These are phyloP conservation scores for Formicarius rufipectus DNA, from an alignment of 2,113 vertebrate species.

Conservation along the genomic window DNA sequence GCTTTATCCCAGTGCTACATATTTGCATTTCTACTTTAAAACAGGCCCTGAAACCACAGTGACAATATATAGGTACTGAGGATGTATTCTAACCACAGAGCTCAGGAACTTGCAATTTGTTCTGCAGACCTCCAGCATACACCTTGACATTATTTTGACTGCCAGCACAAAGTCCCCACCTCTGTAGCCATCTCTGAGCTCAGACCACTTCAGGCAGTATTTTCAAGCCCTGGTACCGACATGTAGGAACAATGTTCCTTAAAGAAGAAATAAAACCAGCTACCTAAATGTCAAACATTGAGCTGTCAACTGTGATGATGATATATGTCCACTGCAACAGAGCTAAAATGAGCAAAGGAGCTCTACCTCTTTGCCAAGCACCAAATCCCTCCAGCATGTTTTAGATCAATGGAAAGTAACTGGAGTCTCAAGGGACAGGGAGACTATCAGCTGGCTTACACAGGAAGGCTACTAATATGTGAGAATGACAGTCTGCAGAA, in stretches of 20 bases:
- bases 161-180: neutral
- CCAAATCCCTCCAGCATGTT: neutral
- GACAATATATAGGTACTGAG: neutral
- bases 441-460: neutral
- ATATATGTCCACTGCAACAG: neutral
- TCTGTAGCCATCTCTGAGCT: neutral
- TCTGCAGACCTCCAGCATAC: neutral
- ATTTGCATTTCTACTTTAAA: neutral
- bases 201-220: neutral
- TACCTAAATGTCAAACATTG: neutral
- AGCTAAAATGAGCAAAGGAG: neutral
- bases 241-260: neutral
- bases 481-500: neutral
- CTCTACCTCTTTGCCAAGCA: neutral
- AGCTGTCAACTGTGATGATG: neutral
- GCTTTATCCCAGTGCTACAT: neutral
- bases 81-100: neutral
- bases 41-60: neutral
- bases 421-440: neutral
- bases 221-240: neutral
- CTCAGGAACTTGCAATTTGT: neutral
- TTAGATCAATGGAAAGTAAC: neutral
- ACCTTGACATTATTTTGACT: neutral
- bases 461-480: neutral
- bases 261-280: neutral